These are phyloP conservation scores for Nixonia krombeini DNA, from an alignment of 1,140 invertebrate species.

Conservation along the genomic window DNA sequence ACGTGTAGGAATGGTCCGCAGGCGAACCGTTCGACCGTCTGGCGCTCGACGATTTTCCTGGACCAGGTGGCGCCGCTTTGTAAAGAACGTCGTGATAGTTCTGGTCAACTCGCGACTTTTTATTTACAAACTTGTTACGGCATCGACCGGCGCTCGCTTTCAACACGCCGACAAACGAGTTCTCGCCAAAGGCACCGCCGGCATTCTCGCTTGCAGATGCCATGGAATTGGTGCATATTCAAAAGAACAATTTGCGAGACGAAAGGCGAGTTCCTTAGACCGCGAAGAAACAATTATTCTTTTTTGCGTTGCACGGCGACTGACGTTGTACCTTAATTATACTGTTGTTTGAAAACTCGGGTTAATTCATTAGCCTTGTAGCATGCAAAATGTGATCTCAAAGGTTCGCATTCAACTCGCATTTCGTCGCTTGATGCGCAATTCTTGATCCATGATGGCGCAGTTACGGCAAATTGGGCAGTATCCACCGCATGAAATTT, in stretches of 20 bases:
- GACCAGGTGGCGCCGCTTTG: conserved; percentile 26
- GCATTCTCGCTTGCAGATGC: conserved; percentile 11
- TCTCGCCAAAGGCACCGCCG: conserved; percentile 2
- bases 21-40: conserved; percentile 47
- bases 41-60: conserved; percentile 23
- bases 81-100: conserved; percentile 11
- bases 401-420: not conserved
- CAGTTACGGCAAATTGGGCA: no score
- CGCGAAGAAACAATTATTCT: conserved; percentile 4
- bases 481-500: no score
- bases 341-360: not conserved
- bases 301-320: not conserved
- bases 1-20: no score
- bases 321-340: not conserved
- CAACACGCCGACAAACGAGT: conserved; percentile 1
- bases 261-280: no score
- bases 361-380: not conserved
- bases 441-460: no score
- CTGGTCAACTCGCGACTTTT: conserved; percentile 14
- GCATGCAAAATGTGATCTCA: not conserved
- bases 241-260: not conserved
- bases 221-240: not conserved
- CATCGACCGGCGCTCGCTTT: conserved; percentile 9
- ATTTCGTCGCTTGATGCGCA: not conserved
- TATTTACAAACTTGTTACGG: no score